These are phyloP conservation scores for Cephus spinipes DNA, from an alignment of 2,888 invertebrate genomes.

Conservation along the genomic window DNA sequence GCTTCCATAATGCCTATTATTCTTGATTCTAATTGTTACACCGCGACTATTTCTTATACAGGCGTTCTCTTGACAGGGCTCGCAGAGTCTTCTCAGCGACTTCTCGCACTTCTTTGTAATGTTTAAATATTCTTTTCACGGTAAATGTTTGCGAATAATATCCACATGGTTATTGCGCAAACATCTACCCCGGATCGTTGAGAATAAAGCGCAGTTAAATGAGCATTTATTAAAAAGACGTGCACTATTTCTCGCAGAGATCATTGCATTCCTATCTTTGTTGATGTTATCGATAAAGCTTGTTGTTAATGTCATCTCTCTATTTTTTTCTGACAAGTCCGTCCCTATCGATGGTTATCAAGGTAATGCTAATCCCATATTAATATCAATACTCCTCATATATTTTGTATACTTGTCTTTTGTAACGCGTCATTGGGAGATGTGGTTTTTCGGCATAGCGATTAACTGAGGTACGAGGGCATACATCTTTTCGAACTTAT, in stretches of 20 bases:
- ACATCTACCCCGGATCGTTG: slow-evolving; percentile 42
- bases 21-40: not conserved
- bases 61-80: not conserved
- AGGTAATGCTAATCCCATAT: slow-evolving; percentile 68
- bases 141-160: slow-evolving; percentile 53
- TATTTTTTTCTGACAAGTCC: slow-evolving; percentile 69
- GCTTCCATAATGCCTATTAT: not conserved
- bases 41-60: not conserved
- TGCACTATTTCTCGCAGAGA: slow-evolving; percentile 35
- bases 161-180: slow-evolving; percentile 34
- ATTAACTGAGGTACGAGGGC: not conserved
- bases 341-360: slow-evolving; percentile 69
- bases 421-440: slow-evolving; percentile 51
- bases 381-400: slow-evolving; percentile 66
- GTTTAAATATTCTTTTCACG: slow-evolving; percentile 24
- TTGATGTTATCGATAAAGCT: slow-evolving; percentile 64
- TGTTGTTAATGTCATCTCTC: slow-evolving; percentile 67
- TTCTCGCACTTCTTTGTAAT: not conserved
- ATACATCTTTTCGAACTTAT: not conserved
- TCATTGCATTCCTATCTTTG: slow-evolving; percentile 60
- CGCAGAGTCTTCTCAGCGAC: not conserved
- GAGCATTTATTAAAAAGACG: slow-evolving; percentile 16
- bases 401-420: slow-evolving; percentile 54
- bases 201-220: slow-evolving; percentile 10
- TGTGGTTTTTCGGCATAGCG: slow-evolving; percentile 42